phyloP scores from a whole-genome alignment of 2,888 invertebrate genomes.

The Elegia similella region DNA sequence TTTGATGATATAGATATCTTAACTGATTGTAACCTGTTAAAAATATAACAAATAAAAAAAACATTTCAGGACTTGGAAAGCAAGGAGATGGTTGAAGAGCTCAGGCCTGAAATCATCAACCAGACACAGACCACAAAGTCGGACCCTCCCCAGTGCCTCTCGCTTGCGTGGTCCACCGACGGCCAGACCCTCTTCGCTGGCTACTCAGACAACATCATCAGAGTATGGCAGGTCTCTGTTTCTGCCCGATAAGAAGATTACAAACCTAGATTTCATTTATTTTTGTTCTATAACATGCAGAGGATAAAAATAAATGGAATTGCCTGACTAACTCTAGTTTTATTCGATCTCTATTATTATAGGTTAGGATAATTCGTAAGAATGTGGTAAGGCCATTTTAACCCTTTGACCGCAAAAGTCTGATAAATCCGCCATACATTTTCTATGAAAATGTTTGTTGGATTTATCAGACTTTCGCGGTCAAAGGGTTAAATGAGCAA shows the following conservation, averaged over 20 bases:
- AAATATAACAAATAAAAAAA: no score
- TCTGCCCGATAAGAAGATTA: slow-evolving; percentile 84
- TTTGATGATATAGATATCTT: no score
- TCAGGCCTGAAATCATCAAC: slow-evolving; percentile 96
- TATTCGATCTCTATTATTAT: slow-evolving; percentile 56
- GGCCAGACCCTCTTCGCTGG: slow-evolving; percentile 99
- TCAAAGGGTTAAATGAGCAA: no score
- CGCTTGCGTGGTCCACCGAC: slow-evolving; percentile 99
- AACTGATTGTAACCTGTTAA: no score
- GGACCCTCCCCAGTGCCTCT: slow-evolving; percentile 97
- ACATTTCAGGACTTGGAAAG: slow-evolving; percentile 95
- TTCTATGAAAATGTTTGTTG: no score
- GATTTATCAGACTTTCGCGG: no score
- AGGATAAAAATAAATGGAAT: slow-evolving; percentile 80
- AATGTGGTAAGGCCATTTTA: no score
- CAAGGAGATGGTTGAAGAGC: slow-evolving; percentile 99
- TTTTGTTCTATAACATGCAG: slow-evolving; percentile 58
- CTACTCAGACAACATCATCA: slow-evolving; percentile 98
- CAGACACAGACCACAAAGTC: slow-evolving; percentile 88
- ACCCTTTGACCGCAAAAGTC: no score
- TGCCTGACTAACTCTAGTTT: slow-evolving; percentile 53
- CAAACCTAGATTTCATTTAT: slow-evolving; percentile 70
- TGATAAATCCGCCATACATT: no score
- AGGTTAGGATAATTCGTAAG: no score
- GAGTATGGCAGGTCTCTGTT: slow-evolving; percentile 99